phyloP scores from a whole-genome alignment of 2,113 vertebrate genomes.

The Spilogale gracilis region DNA sequence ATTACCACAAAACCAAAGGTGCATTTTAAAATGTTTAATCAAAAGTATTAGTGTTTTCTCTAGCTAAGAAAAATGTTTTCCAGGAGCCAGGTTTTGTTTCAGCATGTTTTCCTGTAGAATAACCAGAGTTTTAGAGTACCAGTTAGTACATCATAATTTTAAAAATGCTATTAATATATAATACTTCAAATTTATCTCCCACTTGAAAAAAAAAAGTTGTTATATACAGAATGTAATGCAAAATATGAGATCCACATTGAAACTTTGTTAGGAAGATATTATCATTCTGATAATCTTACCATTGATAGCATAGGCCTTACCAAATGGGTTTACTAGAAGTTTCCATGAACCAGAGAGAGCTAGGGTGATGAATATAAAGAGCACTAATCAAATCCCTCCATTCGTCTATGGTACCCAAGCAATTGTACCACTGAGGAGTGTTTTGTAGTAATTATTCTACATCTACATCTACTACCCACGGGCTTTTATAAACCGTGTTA shows the following conservation, averaged over 20 bases:
- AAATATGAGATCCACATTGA: background rate
- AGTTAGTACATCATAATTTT: background rate
- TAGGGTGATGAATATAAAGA: background rate
- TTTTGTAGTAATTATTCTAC: slow-evolving; percentile 7
- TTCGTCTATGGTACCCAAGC: background rate
- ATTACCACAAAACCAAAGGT: background rate
- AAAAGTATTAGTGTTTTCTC: background rate
- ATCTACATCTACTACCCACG: background rate
- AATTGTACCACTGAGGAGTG: background rate
- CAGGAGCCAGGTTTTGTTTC: background rate
- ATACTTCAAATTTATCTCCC: background rate
- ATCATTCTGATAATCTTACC: background rate
- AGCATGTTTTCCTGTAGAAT: background rate
- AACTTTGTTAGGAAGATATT: background rate
- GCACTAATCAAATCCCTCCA: background rate
- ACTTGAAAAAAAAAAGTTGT: background rate
- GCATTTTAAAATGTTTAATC: background rate
- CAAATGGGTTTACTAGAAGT: background rate
- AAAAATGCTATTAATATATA: background rate
- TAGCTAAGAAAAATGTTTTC: background rate
- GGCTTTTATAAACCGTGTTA: background rate
- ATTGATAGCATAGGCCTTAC: background rate
- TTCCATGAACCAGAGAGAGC: slow-evolving; percentile 1
- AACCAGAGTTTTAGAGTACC: accelerated
- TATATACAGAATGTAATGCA: background rate